These are phyloP conservation scores for Odontothrips loti DNA, from an alignment of 2,888 invertebrate species.

Conservation along the genomic window DNA sequence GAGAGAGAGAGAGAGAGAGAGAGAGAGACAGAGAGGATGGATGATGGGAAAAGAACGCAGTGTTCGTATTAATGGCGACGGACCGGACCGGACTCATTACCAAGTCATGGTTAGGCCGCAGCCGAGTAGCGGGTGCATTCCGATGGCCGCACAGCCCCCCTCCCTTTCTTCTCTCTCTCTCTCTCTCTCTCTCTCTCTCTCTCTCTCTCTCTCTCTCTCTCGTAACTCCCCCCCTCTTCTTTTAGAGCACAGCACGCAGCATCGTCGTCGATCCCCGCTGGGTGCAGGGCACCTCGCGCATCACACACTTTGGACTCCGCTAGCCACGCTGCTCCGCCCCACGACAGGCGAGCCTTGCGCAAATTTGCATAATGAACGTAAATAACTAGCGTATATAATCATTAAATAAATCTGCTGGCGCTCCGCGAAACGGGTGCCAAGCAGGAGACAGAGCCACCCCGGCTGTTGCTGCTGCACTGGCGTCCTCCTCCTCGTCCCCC, in stretches of 20 bases:
- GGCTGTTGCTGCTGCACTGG: no score
- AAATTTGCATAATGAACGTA: not conserved
- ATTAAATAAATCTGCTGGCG: not conserved
- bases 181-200: not conserved
- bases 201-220: not conserved
- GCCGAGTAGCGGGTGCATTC: not conserved
- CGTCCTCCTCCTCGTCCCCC: not conserved
- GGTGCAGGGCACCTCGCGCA: no score
- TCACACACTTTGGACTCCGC: no score
- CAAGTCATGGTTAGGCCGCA: not conserved
- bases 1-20: not conserved
- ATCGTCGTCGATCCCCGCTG: no score
- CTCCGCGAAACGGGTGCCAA: no score
- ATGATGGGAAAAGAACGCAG: slow-evolving; percentile 3
- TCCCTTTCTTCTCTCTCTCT: not conserved
- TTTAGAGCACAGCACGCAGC: no score
- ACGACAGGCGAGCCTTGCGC: not conserved
- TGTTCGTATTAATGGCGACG: slow-evolving; percentile 3
- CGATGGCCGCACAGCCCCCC: not conserved
- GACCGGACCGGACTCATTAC: not conserved
- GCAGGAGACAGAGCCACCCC: no score
- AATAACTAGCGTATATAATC: not conserved
- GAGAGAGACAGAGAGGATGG: slow-evolving; percentile 1
- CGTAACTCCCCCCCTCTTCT: no score
- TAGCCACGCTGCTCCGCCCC: no score